These are phyloP conservation scores for Drosophila dunni DNA, from an alignment of 1,140 invertebrate species.

Conservation along the genomic window DNA sequence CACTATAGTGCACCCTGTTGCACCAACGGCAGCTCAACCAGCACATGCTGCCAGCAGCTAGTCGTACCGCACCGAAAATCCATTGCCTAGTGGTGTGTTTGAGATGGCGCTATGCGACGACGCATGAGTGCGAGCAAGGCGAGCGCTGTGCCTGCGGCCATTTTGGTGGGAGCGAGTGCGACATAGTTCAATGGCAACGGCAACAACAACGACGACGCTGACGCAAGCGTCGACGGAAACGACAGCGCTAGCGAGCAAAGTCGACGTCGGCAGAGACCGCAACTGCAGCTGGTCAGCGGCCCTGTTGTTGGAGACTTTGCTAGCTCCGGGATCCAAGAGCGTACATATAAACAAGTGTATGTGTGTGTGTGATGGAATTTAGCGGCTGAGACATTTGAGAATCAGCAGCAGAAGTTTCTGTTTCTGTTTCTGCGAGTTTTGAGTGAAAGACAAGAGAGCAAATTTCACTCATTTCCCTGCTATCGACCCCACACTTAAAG, in stretches of 20 bases:
- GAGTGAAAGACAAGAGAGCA: conserved; percentile 52
- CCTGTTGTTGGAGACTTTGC: conserved; percentile 71
- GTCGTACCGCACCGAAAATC: conserved; percentile 42
- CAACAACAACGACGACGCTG: conserved; percentile 1
- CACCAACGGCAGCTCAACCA: conserved; percentile 40
- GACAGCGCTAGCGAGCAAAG: background rate
- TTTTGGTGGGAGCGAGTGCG: conserved; percentile 75
- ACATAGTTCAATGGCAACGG: conserved; percentile 32
- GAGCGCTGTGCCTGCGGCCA: conserved; percentile 53
- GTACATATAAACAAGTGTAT: background rate
- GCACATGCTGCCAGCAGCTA: conserved; percentile 29
- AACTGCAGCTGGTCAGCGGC: conserved; percentile 65
- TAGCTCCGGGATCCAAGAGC: conserved; percentile 18
- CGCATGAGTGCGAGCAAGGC: conserved; percentile 38
- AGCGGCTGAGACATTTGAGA: conserved; percentile 51
- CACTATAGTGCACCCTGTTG: conserved; percentile 75
- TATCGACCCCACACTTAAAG: conserved; percentile 5
- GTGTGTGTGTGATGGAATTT: conserved; percentile 64
- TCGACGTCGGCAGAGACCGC: conserved; percentile 29
- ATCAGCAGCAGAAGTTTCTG: conserved; percentile 39
- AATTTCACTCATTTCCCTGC: conserved; percentile 11
- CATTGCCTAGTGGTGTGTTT: conserved; percentile 17
- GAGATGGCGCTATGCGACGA: conserved; percentile 10
- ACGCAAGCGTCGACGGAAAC: conserved; percentile 6
- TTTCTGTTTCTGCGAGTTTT: conserved; percentile 41